Evolutionary conservation across 2,797 vertebrate species (phyloP).

Genomic region (Sorex maritimensis): DNA sequence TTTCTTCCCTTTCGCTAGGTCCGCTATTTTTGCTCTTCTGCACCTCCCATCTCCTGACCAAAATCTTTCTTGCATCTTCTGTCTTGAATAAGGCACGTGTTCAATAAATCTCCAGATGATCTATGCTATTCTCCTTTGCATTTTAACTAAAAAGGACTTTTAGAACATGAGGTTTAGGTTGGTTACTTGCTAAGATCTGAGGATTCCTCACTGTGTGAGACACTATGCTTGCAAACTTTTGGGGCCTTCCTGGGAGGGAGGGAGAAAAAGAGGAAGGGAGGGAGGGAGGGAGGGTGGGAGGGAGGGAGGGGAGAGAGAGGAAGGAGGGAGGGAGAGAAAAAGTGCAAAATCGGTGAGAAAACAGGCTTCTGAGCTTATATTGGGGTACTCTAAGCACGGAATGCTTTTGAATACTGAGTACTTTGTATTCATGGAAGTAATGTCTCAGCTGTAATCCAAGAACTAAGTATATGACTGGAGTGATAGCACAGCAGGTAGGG

Average conservation of each 20-base stretch:
- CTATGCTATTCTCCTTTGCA: not conserved
- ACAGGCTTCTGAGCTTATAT: not conserved
- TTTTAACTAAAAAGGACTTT: not conserved
- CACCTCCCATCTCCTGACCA: accelerated
- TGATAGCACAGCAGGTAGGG: too few relatives aligned
- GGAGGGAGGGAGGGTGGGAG: not conserved
- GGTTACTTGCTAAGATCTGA: not conserved
- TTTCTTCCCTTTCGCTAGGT: not conserved
- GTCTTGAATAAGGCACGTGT: constrained; percentile 10
- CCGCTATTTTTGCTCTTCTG: not conserved
- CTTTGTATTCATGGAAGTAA: not conserved
- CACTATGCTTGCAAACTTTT: not conserved
- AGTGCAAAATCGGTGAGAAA: not conserved
- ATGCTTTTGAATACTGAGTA: not conserved
- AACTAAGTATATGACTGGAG: not conserved
- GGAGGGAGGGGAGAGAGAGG: too few relatives aligned
- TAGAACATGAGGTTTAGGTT: not conserved
- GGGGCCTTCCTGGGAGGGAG: not conserved
- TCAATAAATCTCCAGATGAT: not conserved
- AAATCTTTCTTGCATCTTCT: constrained; percentile 17
- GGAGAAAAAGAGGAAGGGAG: too few relatives aligned
- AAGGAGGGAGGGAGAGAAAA: not conserved
- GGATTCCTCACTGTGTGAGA: accelerated
- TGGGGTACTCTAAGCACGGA: accelerated
- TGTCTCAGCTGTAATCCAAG: not conserved